Evolutionary conservation across 2,797 vertebrate species (phyloP).

Genomic region (Kryptopterus vitreolus): DNA sequence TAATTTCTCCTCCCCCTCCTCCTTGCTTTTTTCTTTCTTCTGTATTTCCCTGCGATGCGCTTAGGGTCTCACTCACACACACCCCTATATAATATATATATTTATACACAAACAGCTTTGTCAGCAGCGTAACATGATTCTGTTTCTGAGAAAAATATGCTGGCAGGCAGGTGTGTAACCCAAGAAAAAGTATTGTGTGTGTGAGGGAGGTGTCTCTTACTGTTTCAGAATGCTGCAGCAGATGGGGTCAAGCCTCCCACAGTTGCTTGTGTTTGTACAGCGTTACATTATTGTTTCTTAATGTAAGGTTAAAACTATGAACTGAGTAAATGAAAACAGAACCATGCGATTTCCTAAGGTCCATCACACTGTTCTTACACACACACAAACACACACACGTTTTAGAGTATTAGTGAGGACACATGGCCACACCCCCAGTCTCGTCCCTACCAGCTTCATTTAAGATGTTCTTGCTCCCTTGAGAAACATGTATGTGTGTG

Average conservation of each 20-base stretch:
- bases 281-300: slow-evolving; percentile 6
- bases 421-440: background rate
- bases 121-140: slow-evolving; percentile 10
- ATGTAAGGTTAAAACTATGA: background rate
- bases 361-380: slow-evolving; percentile 34
- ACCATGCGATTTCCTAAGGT: slow-evolving; percentile 16
- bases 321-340: slow-evolving; percentile 36
- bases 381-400: slow-evolving; percentile 48
- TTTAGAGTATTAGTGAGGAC: background rate
- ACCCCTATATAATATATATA: background rate
- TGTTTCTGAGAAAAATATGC: background rate
- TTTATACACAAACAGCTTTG: background rate
- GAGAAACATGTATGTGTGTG: background rate
- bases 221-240: slow-evolving; percentile 46
- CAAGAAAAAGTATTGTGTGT: background rate
- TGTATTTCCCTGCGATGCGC: slow-evolving; percentile 12
- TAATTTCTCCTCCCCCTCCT: slow-evolving; percentile 51
- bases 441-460: background rate
- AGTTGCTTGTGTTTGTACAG: slow-evolving; percentile 47
- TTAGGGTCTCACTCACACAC: background rate
- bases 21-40: background rate
- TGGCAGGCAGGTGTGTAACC: background rate
- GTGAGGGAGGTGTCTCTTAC: slow-evolving; percentile 27
- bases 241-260: slow-evolving; percentile 33
- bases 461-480: background rate